Evolutionary conservation across 2,797 vertebrate genomes (phyloP), one percentile per base, ranked within the genome.

Genomic region (Capromys pilorides): DNA sequence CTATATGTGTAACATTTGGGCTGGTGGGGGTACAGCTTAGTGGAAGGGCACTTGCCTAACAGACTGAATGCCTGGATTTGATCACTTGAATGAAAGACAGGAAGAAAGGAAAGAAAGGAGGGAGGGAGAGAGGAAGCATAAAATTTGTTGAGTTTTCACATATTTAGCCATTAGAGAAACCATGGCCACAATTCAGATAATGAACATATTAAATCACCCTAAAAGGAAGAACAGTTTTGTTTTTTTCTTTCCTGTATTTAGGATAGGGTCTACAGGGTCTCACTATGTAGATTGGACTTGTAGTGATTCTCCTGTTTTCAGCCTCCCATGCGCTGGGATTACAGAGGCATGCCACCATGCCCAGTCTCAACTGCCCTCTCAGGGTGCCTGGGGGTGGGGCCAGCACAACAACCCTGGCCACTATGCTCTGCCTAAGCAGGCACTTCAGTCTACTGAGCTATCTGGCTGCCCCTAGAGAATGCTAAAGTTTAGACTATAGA

Each of bases 91-190:
- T 28, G 9, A 41, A 45, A 45, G 41, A 49, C 5, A 77, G 11
- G 14, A 49, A 45, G 26, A 6, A 49, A 49, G 9, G 26, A 39
- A 71, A 21, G 67, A 45, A 75, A 5, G 26, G 16, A 77, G 9
- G 41, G 21, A 71, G 9, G 66, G 8, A 71, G 69, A 8, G 6
- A 71, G 2, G 36, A 87, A 92, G 11, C 41, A 13, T 73, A 87
- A 94, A 92, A 96, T 85, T 88, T 82, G 36, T 57, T 93, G 36
- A 87, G 12, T 62, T 86, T 86, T 89, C n/a, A 18, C 36, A 54
- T 66, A 79, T 66, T 33, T 83, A 57, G 77, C 88, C 7, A 85
- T 12, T 33, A 39, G 22, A 73, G 36, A 93, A 94, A 86, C 36
- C 8, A 82, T 93, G 45, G 22, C 16, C 10, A 59, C 61, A 88